Percentiles rank a stretch among this genome's conserved stretches.
These are phyloP conservation scores for Chaenogobius annularis DNA, from an alignment of 2,113 vertebrate species.

Conservation along the genomic window DNA sequence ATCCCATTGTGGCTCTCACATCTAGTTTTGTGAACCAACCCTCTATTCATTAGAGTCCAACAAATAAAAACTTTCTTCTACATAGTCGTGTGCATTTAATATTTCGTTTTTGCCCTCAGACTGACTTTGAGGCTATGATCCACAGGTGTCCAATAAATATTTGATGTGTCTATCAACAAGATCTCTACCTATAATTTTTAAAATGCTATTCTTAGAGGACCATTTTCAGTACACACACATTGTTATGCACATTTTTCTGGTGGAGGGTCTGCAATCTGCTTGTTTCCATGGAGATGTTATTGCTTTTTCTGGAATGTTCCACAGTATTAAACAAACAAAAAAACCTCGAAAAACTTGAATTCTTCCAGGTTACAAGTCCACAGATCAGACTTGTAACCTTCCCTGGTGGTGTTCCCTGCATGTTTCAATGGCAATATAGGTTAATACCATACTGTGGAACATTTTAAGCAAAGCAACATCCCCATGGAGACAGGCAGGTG, in stretches of 20 bases:
- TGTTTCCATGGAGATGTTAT: too few relatives aligned
- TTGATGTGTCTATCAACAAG: not conserved
- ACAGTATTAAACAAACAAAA: too few relatives aligned
- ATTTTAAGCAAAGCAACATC: too few relatives aligned
- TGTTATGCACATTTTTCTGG: too few relatives aligned
- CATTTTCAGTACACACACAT: not conserved
- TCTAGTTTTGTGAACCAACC: not conserved
- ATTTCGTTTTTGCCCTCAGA: not conserved
- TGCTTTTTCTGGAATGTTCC: too few relatives aligned
- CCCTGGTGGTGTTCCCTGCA: too few relatives aligned
- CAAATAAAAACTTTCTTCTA: not conserved
- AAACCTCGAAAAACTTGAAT: not conserved
- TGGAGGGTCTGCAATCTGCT: too few relatives aligned
- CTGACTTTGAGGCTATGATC: not conserved
- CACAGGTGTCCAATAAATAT: not conserved
- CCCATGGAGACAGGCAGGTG: too few relatives aligned
- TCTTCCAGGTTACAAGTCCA: too few relatives aligned
- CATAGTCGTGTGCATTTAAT: not conserved
- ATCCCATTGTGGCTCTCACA: not conserved
- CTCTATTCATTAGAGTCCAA: not conserved
- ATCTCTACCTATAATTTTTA: not conserved
- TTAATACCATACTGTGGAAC: too few relatives aligned
- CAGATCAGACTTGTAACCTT: too few relatives aligned
- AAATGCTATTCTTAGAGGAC: not conserved
- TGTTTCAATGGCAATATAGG: too few relatives aligned